These are phyloP conservation scores for Hypotaenidia philippensis DNA, from an alignment of 2,797 vertebrate species.

Conservation along the genomic window DNA sequence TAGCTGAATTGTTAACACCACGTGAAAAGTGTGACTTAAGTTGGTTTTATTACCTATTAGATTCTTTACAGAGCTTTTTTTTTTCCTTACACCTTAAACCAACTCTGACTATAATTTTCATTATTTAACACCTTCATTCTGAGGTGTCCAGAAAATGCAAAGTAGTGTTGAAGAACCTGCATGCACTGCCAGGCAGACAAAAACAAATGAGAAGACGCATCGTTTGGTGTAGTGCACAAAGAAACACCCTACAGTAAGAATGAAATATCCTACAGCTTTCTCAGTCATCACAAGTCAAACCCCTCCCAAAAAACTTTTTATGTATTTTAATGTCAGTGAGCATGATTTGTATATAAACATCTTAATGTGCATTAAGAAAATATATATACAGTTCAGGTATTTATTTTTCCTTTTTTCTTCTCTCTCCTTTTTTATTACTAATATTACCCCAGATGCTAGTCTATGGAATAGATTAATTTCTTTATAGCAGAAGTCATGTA, in stretches of 20 bases:
- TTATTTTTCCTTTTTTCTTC: too few relatives aligned
- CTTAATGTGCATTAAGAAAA: neutral
- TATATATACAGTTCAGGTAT: neutral
- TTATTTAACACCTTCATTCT: neutral
- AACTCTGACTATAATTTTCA: neutral
- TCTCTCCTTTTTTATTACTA: too few relatives aligned
- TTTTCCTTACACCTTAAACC: neutral
- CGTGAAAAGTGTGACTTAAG: neutral
- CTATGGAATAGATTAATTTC: neutral
- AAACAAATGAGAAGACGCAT: neutral
- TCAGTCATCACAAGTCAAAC: neutral
- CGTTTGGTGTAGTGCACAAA: neutral
- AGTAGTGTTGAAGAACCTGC: neutral
- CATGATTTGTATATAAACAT: neutral
- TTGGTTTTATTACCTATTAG: neutral
- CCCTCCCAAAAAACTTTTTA: neutral
- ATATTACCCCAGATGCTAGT: neutral
- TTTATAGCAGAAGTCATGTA: fast-evolving
- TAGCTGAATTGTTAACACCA: neutral
- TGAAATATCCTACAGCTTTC: neutral
- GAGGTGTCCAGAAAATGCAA: neutral
- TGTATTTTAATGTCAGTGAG: neutral
- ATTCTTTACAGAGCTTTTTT: neutral
- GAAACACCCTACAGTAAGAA: neutral
- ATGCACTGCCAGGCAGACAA: neutral